A percentile compares a stretch with the other conserved stretches of the same genome.
phyloP scores from a whole-genome alignment of 1,140 invertebrate species.

The Philaenus spumarius region DNA sequence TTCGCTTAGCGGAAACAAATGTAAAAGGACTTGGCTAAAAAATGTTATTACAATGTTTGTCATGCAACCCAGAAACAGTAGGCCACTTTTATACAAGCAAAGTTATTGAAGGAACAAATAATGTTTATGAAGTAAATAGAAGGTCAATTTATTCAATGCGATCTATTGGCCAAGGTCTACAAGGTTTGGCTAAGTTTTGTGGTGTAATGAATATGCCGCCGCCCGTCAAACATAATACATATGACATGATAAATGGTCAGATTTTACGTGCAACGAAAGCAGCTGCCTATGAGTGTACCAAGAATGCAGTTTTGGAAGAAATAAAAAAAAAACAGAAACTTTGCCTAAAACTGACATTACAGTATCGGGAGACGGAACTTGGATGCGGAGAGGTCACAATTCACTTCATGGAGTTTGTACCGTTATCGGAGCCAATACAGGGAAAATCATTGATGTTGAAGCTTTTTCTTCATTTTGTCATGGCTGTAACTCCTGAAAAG shows the following conservation, averaged over 20 bases:
- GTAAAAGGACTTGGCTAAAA: too few species aligned
- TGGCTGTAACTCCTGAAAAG: too few species aligned
- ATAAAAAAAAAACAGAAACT: constrained; percentile 17
- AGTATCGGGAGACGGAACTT: constrained; percentile 27
- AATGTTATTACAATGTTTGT: background rate
- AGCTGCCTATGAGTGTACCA: too few species aligned
- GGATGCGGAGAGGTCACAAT: constrained; percentile 24
- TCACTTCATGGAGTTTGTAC: too few species aligned
- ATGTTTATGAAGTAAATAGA: constrained; percentile 10
- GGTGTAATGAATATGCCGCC: constrained; percentile 4
- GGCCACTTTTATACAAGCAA: too few species aligned
- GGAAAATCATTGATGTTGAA: too few species aligned
- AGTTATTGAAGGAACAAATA: too few species aligned
- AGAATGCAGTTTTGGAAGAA: background rate
- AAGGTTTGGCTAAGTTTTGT: background rate
- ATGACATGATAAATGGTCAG: background rate
- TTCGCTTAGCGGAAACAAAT: too few species aligned
- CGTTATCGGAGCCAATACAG: too few species aligned
- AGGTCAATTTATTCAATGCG: background rate
- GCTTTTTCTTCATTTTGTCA: constrained; percentile 13
- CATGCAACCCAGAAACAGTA: too few species aligned
- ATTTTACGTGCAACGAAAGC: too few species aligned
- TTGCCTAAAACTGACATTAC: constrained; percentile 18
- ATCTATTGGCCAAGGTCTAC: background rate
- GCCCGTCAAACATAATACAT: too few species aligned